Evolutionary conservation across 2,797 vertebrate species (phyloP), one percentile per base, ranked within the genome.

Genomic region (Chelmon rostratus): DNA sequence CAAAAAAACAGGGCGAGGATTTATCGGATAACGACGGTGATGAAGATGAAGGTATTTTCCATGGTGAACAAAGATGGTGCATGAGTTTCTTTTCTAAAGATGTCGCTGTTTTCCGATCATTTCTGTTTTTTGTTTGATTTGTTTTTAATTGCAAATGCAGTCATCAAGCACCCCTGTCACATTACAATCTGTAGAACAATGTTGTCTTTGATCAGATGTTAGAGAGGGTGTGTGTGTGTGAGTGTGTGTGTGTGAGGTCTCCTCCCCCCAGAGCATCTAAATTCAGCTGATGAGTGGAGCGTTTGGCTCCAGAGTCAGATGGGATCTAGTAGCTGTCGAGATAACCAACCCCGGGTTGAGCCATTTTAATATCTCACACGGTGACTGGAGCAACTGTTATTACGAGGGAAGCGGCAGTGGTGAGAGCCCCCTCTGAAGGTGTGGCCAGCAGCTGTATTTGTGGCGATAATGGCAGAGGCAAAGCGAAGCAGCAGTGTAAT

Each of bases 1-100:
- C 97, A 97, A 99, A 99, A 98, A 99, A 99, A 98, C 98, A 99
- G 97, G 97, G 97, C 88, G 98, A 99, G 96, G 98, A 99, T 97
- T 97, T 99, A 95, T 97, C 97, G 90, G 98, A 99, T 97, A 99
- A 99, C 96, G 98, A 99, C 96, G 98, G 98, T 96, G 98, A 99
- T 96, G 98, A 99, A 99, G 98, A 99, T 56, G 98, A 99, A 99
- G 98, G 98, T 99, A 99, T 98, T 99, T 97, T 89, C 86, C 90
- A 83, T 94, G 97, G 97, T 97, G 96, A 97, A 93, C 89, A 93
- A 91, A 93, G 90, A 92, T 90, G 91, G 89, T 96, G 96, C 96
- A 96, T 97, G 96, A 89, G 16, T 53, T 67, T 49, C 33, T 21
- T 11, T 66, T 35, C 13, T 23, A 19, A 61, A 82, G 78, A 79